Evolutionary conservation across 2,888 invertebrate species (phyloP), one percentile per base, ranked within the genome.

Genomic region (Thecophora atra): DNA sequence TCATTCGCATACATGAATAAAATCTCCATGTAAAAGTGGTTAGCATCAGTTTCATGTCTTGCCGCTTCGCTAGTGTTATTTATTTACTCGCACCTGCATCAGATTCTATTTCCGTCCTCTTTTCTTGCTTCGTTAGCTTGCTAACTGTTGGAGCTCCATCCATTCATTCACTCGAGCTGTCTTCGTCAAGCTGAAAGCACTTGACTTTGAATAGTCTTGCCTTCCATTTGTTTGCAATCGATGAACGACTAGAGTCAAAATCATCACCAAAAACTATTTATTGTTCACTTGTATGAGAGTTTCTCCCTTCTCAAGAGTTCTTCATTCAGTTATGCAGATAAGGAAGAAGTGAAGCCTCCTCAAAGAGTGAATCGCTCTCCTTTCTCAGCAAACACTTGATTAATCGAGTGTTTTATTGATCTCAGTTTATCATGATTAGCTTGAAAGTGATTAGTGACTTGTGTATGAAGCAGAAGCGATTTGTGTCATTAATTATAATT

Each of bases 1-100:
- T 75, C 74, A 74, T 73, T 73, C 63, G 77, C 76, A 77, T 77
- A 77, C 76, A 77, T 77, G 77, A 77, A 77, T 77, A 76, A 77
- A 75, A 77, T 77, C 74, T 75, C 72, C 77, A 77, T 77, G 74
- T 37, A 62, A 70, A 73, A 73, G 69, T 75, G 52, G 37, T 21
- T 37, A 17, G 21, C 62, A 28, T 26, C 52, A 63, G 26, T 24
- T 58, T 26, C 11, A 13, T n/a, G n/a, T 54, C 15, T 19, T 54
- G 21, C 21, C 54, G 5, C 51, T n/a, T 51, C 51, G 13, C 15
- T 8, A 54, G 54, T 11, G 21, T 3, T 54, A 54, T 19, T 21
- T 21, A 54, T 13, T 21, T 54, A 63, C n/a, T 63, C n/a, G 30
- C 37, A 37, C 42, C 21, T 63, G 24, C n/a, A 30, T 19, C 28